Conservation (phyloP, 2,797 vertebrate species). For the Tiaroga cobitis region DNA sequence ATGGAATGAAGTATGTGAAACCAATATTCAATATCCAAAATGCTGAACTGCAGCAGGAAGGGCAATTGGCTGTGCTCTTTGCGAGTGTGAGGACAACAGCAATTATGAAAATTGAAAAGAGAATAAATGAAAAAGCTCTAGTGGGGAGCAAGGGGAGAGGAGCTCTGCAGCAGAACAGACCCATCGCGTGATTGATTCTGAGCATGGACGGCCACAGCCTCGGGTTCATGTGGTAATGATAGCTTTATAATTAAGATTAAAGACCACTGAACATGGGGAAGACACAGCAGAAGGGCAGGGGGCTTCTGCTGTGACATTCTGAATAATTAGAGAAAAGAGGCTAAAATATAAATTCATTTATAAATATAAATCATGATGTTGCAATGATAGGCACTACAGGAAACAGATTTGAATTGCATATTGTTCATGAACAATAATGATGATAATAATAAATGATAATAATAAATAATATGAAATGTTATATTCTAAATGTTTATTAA, state of each 20-base stretch:
- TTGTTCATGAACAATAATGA: not conserved
- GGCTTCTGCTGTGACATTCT: slow-evolving; percentile 74
- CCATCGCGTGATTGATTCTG: slow-evolving; percentile 78
- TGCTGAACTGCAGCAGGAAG: slow-evolving; percentile 20
- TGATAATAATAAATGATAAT: not conserved
- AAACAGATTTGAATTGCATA: not conserved
- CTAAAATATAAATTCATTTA: slow-evolving; percentile 58
- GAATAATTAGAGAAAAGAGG: slow-evolving; percentile 78
- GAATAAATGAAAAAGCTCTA: slow-evolving; percentile 68
- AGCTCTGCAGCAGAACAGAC: slow-evolving; percentile 72
- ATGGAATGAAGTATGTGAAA: slow-evolving; percentile 46
- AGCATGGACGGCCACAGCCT: slow-evolving; percentile 77
- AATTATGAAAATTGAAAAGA: slow-evolving; percentile 78
- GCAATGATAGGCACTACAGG: not conserved
- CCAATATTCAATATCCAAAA: slow-evolving; percentile 53
- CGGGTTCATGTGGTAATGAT: slow-evolving; percentile 81
- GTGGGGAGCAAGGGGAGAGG: slow-evolving; percentile 65
- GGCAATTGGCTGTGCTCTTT: slow-evolving; percentile 63
- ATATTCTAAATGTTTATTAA: not conserved
- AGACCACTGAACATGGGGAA: slow-evolving; percentile 76
- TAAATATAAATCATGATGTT: slow-evolving; percentile 5
- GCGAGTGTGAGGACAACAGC: slow-evolving; percentile 72
- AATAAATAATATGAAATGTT: not conserved
- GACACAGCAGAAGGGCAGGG: slow-evolving; percentile 75
- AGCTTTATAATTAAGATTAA: slow-evolving; percentile 88